Base-by-base conservation (phyloP, 2,113 vertebrate genomes). In the Dipodomys spectabilis region DNA sequence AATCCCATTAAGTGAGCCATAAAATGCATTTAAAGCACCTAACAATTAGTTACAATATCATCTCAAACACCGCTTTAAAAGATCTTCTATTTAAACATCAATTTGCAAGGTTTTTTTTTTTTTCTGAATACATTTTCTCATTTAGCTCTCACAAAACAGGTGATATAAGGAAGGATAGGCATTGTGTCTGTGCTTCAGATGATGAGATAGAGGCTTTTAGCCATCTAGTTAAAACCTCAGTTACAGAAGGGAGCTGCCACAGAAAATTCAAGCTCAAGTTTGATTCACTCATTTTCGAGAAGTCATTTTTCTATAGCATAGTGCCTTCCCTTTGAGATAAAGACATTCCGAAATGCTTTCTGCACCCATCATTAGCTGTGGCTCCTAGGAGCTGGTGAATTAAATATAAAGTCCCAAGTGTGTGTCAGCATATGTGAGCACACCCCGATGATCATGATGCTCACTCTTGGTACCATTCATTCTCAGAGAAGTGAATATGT, bases 1-100 rank as follows among this genome's bases (percentile, higher is more conserved):
- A 74, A 71, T 94, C 39, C 57, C 60, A 45, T 30, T 77, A 84
- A 83, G n/a, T 83, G 44, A 96, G 87, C 90, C 22, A 82, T 39
- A 92, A 89, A 94, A 44, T 10, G 39, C 45, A 68, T 68, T 62
- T 88, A 49, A 79, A 68, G 69, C 75, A 92, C 35, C 7, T 64
- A 64, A 71, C 28, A 82, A 45, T 86, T 88, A 78, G 23, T 93
- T 83, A 53, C 11, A 78, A 19, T 32, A 60, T 64, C 44, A 93
- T 62, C 60, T 35, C 57, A 92, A 78, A 81, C 6, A 39, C 11
- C 8, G 32, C 57, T 84, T 44, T 82, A 84, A 75, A 91, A 64
- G 44, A 93, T 35, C 71, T 90, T 88, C 3, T 62, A 27, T 71
- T 44, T 94, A 32, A 82, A 69, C 3, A 35, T 57, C 44, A 68